Percentiles rank a stretch among this genome's conserved stretches.
These are phyloP conservation scores for Azemiops feae DNA, from an alignment of 2,113 vertebrate genomes.

Conservation along the genomic window DNA sequence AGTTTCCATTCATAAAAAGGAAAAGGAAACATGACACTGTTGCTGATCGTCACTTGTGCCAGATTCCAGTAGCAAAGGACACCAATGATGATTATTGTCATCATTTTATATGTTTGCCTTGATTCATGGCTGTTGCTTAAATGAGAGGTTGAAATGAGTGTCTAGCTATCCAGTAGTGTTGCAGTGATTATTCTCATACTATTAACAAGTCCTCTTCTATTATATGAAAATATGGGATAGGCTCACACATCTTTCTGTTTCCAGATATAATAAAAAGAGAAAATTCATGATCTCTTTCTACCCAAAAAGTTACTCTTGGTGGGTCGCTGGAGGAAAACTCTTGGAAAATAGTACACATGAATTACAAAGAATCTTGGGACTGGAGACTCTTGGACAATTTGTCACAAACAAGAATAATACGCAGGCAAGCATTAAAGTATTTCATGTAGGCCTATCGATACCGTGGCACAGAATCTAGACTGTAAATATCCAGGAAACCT, in stretches of 20 bases:
- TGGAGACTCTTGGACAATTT: not conserved
- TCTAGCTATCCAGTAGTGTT: not conserved
- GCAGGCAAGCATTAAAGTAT: not conserved
- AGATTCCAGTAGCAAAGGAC: not conserved
- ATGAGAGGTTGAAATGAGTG: not conserved
- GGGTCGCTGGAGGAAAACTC: not conserved
- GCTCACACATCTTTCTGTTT: not conserved
- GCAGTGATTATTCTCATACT: not conserved
- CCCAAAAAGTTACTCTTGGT: not conserved
- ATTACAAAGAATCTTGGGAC: constrained; percentile 2
- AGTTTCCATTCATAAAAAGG: not conserved
- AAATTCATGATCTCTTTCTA: not conserved
- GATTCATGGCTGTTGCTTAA: not conserved
- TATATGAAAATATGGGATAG: not conserved
- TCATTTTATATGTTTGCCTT: not conserved
- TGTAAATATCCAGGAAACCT: not conserved
- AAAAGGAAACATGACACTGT: not conserved
- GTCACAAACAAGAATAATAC: not conserved
- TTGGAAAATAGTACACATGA: not conserved
- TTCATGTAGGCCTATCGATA: not conserved
- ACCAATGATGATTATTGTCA: not conserved
- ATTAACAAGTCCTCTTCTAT: not conserved
- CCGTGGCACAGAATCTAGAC: not conserved
- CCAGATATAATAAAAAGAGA: not conserved
- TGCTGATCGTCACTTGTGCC: not conserved